Base-by-base conservation (phyloP, 2,888 invertebrate genomes). In the Netelia virgata region DNA sequence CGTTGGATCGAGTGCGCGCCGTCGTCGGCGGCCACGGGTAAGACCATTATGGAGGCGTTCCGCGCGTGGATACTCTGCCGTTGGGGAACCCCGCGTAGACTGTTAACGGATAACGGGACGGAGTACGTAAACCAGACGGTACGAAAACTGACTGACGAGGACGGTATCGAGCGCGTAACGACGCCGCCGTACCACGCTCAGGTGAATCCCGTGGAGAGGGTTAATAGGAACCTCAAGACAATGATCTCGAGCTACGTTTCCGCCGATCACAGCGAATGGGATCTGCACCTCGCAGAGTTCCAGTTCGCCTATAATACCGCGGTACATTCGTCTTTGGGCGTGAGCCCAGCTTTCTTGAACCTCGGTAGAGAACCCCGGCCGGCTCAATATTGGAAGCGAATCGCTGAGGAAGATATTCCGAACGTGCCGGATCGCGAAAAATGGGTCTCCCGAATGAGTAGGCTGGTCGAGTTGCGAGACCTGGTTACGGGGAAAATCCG, bases 111-210 rank as follows among this genome's bases (percentile, higher is more conserved):
- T 11, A 70, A 70, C 36, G 70, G 70, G 18, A 69, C 69, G 0
- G 69, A 69, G 28, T 69, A 28, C 28, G 69, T 69, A 53, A 69
- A 69, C 8, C 69, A 69, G 53, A 53, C 50, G 6, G 50, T 69
- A 3, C 18, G 28, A 0, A 23, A 18, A 28, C 5, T 69, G 69
- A 14, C 69, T 0, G 28, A 50, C 28, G 53, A 53, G 14, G 53
- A 61, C n/a, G 47, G 63, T 1, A 55, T 76, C n/a, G 36, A 68
- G 9, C 70, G 41, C 11, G 20, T n/a, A n/a, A n/a, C n/a, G n/a
- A n/a, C n/a, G n/a, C n/a, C n/a, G n/a, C n/a, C n/a, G 64, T 79
- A 79, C 36, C 63, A 72, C 72, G 63, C 79, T 16, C 63, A 79
- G 63, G 74, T 78, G 10, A 83, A 82, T 57, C 72, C 77, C 3